phyloP scores from a whole-genome alignment of 2,113 vertebrate genomes.

The Nematolebias whitei region DNA sequence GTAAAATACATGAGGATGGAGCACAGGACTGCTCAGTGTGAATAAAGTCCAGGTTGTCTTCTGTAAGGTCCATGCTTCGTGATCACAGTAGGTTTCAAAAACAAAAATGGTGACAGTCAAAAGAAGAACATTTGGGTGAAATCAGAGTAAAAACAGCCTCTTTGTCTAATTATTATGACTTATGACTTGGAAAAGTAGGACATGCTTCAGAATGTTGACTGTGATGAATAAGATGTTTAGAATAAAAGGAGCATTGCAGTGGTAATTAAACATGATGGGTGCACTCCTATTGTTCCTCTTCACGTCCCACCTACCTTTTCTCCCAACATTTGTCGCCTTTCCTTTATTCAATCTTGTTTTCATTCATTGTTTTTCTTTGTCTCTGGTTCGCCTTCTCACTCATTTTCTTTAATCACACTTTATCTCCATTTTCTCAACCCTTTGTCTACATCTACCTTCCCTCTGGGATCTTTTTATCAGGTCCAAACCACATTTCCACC shows the following conservation, averaged over 20 bases:
- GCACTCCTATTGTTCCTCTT: constrained; percentile 17
- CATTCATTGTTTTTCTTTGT: constrained; percentile 23
- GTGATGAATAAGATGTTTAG: constrained; percentile 34
- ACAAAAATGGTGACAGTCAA: not conserved
- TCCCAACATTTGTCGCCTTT: constrained; percentile 11
- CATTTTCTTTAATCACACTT: constrained; percentile 57
- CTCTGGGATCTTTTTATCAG: constrained; percentile 58
- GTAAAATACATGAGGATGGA: too few relatives aligned
- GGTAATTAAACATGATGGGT: constrained; percentile 32
- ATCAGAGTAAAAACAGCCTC: not conserved
- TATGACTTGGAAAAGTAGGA: constrained; percentile 1
- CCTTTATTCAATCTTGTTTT: constrained; percentile 27
- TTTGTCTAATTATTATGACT: not conserved
- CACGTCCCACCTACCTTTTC: constrained; percentile 26
- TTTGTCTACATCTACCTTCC: constrained; percentile 44
- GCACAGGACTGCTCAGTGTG: not conserved
- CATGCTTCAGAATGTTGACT: constrained; percentile 1
- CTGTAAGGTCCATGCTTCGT: not conserved
- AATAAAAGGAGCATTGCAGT: constrained; percentile 13
- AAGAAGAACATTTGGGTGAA: not conserved
- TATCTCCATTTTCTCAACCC: constrained; percentile 45
- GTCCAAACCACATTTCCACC: constrained; percentile 58
- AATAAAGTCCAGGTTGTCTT: not conserved
- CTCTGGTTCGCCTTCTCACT: constrained; percentile 30
- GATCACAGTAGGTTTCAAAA: not conserved